A percentile compares a stretch with the other conserved stretches of the same genome.
phyloP scores from a whole-genome alignment of 1,140 invertebrate genomes.

The Leptopilina boulardi region DNA sequence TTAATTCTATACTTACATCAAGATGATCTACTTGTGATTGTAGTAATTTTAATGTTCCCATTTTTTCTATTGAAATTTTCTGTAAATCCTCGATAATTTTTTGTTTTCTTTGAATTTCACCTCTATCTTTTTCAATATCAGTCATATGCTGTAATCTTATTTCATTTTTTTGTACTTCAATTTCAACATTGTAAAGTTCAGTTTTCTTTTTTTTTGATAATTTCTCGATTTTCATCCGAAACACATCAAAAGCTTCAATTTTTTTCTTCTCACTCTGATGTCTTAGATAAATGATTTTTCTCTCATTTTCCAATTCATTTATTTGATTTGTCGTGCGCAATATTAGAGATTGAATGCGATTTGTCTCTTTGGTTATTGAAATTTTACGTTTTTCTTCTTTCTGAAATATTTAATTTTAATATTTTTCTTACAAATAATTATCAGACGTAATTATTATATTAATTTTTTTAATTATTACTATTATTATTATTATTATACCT shows the following conservation, averaged over 20 bases:
- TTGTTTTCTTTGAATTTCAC: conserved; percentile 67
- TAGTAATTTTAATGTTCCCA: conserved; percentile 69
- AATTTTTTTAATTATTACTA: no score
- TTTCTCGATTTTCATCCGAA: conserved; percentile 59
- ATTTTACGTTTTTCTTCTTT: conserved; percentile 66
- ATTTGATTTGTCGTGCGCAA: conserved; percentile 51
- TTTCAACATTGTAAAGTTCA: conserved; percentile 65
- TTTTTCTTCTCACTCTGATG: conserved; percentile 59
- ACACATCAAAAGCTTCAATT: conserved; percentile 52
- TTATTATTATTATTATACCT: conserved; percentile 59
- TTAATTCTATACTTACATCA: conserved; percentile 69
- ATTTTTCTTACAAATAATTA: conserved; percentile 32
- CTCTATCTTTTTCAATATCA: conserved; percentile 59
- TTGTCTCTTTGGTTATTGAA: conserved; percentile 55
- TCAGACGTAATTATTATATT: conserved; percentile 21
- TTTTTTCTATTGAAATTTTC: conserved; percentile 66
- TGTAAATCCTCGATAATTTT: conserved; percentile 73
- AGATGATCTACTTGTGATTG: conserved; percentile 76
- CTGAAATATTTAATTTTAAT: conserved; percentile 53
- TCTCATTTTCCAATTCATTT: conserved; percentile 61
- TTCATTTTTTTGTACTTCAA: conserved; percentile 64
- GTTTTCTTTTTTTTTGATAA: conserved; percentile 69
- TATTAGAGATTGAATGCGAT: conserved; percentile 59
- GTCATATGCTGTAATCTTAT: conserved; percentile 63
- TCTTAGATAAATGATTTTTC: conserved; percentile 56